Evolutionary conservation across 2,113 vertebrate species (phyloP).

Genomic region (Rhea americana): DNA sequence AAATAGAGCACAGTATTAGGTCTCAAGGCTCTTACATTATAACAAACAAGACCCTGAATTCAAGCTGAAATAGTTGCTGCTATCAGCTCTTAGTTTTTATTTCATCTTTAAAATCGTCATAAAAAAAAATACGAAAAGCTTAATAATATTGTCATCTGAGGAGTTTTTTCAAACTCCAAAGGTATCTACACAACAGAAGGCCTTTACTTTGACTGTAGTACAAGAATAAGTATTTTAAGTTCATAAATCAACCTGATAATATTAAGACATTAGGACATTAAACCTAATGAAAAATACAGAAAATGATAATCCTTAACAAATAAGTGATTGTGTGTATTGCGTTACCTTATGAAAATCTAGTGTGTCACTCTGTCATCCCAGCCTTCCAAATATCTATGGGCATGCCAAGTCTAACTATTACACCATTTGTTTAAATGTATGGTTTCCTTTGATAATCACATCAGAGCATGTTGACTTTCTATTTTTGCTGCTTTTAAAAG

Average conservation of each 20-base stretch:
- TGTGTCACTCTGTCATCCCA: background rate
- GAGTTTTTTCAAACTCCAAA: background rate
- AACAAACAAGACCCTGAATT: background rate
- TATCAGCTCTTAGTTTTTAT: background rate
- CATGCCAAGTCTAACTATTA: constrained; percentile 6
- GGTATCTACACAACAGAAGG: background rate
- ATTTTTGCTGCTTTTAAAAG: constrained; percentile 26
- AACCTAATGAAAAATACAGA: constrained; percentile 11
- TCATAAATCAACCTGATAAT: background rate
- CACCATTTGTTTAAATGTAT: background rate
- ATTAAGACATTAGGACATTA: background rate
- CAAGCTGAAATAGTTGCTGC: background rate
- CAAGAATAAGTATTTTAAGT: constrained; percentile 36
- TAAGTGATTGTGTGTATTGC: background rate
- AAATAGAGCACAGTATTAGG: background rate
- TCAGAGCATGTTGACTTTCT: constrained; percentile 56
- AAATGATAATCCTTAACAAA: constrained; percentile 19
- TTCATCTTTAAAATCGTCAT: background rate
- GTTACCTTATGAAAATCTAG: background rate
- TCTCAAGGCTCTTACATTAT: background rate
- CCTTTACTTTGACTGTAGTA: background rate
- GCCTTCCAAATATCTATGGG: background rate
- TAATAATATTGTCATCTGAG: background rate
- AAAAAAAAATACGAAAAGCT: background rate
- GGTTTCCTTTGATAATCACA: constrained; percentile 48